Percentiles rank a stretch among this genome's conserved stretches.
Conservation (phyloP, 1,140 invertebrate species). For the Acromyrmex echinatior region DNA sequence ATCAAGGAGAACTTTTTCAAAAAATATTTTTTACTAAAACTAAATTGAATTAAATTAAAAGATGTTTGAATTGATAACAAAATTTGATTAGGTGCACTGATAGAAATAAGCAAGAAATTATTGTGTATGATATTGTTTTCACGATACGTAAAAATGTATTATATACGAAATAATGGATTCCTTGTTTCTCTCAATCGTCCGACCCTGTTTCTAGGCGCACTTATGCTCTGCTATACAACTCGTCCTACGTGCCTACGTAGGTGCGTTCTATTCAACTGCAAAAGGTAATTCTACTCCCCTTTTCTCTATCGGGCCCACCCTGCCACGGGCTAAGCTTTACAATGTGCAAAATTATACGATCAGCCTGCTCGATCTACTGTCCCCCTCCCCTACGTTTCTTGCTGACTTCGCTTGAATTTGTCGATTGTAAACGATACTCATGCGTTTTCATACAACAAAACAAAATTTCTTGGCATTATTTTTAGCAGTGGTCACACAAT, state of each 20-base stretch:
- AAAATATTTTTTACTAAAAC: not conserved
- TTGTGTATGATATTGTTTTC: not conserved
- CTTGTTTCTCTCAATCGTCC: not conserved
- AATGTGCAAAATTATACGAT: constrained; percentile 77
- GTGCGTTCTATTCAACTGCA: constrained; percentile 72
- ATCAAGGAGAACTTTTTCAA: not conserved
- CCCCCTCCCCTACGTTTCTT: constrained; percentile 61
- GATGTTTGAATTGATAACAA: not conserved
- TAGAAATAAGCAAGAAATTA: not conserved
- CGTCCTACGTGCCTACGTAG: constrained; percentile 66
- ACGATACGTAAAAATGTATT: not conserved
- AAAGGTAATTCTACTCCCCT: constrained; percentile 76
- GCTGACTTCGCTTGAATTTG: constrained; percentile 56
- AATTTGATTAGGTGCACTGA: not conserved
- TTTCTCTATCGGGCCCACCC: constrained; percentile 58
- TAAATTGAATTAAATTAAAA: constrained; percentile 18
- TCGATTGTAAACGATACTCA: constrained; percentile 55
- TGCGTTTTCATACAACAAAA: constrained; percentile 13
- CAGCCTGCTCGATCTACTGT: constrained; percentile 51
- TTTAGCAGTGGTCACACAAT: not conserved
- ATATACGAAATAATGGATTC: not conserved
- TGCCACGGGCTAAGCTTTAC: constrained; percentile 46
- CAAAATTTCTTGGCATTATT: not conserved
- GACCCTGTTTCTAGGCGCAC: constrained; percentile 57
- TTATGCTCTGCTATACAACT: constrained; percentile 41